Conservation (phyloP, 1,140 invertebrate species). For the Drosophila ambigua region DNA sequence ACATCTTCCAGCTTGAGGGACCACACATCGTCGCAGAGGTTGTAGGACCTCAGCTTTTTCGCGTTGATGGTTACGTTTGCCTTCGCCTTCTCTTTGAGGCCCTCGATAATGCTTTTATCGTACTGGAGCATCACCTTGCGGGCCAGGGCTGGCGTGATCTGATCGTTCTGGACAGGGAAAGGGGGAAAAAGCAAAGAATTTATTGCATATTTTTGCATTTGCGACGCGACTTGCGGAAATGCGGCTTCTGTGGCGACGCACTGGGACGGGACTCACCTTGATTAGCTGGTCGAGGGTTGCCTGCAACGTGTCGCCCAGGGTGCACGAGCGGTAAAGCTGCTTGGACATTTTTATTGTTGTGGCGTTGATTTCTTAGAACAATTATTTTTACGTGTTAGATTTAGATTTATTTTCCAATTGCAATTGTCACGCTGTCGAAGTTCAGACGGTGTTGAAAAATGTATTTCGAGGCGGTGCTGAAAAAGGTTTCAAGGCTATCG, state of each 20-base stretch:
- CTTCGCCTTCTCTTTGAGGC: constrained; percentile 95
- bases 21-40: constrained; percentile 99
- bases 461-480: no score
- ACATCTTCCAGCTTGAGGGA: constrained; percentile 98
- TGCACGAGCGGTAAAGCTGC: constrained; percentile 98
- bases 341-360: constrained; percentile 86
- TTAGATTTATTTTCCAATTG: no score
- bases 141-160: constrained; percentile 96
- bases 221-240: constrained; percentile 10
- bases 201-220: constrained; percentile 19
- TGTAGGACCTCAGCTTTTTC: constrained; percentile 98
- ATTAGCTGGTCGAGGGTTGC: constrained; percentile 97
- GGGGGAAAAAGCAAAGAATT: constrained; percentile 47
- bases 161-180: constrained; percentile 92
- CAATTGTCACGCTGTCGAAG: no score
- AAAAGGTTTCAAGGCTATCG: no score
- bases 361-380: not conserved
- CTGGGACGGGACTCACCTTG: constrained; percentile 85
- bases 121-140: constrained; percentile 97
- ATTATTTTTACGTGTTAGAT: no score
- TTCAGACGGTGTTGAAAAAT: no score
- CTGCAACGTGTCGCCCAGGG: constrained; percentile 97
- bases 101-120: constrained; percentile 98
- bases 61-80: constrained; percentile 97
- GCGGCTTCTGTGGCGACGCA: no score